These are phyloP conservation scores for Penaeus vannamei DNA, from an alignment of 1,140 invertebrate species.

Conservation along the genomic window DNA sequence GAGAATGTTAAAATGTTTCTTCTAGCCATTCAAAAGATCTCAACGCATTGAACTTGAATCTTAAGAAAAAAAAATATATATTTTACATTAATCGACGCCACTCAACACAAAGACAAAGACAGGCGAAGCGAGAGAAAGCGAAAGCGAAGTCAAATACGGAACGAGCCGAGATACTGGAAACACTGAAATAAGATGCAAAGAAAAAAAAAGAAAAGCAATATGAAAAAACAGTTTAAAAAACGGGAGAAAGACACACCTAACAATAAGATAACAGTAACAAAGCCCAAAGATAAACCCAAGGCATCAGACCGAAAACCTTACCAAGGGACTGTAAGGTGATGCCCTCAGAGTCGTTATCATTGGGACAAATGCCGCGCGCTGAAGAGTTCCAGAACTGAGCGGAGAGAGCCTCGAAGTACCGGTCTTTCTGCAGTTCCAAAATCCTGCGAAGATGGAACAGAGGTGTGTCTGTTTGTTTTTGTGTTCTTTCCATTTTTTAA, in stretches of 20 bases:
- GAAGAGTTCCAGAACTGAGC: slow-evolving; percentile 88
- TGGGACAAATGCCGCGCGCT: slow-evolving; percentile 78
- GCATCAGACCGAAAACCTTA: slow-evolving; percentile 70
- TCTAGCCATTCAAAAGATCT: too few relatives aligned
- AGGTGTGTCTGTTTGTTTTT: neutral
- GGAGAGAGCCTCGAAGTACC: slow-evolving; percentile 84
- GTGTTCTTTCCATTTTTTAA: too few relatives aligned
- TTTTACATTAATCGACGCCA: neutral
- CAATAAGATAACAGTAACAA: neutral
- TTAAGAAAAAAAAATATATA: too few relatives aligned
- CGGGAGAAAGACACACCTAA: neutral
- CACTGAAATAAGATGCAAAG: too few relatives aligned
- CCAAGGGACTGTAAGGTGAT: slow-evolving; percentile 90
- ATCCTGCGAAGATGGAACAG: slow-evolving; percentile 74
- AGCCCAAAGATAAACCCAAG: neutral
- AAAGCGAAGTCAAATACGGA: too few relatives aligned
- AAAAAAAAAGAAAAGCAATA: too few relatives aligned
- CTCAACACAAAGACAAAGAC: neutral
- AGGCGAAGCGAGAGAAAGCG: neutral
- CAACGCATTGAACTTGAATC: too few relatives aligned
- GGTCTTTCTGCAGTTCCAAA: slow-evolving; percentile 86
- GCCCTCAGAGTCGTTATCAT: slow-evolving; percentile 86
- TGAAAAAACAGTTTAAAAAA: too few relatives aligned
- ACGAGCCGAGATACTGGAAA: too few relatives aligned
- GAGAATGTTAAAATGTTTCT: too few relatives aligned